phyloP scores from a whole-genome alignment of 2,888 invertebrate genomes.

The Criorhina ranunculi region DNA sequence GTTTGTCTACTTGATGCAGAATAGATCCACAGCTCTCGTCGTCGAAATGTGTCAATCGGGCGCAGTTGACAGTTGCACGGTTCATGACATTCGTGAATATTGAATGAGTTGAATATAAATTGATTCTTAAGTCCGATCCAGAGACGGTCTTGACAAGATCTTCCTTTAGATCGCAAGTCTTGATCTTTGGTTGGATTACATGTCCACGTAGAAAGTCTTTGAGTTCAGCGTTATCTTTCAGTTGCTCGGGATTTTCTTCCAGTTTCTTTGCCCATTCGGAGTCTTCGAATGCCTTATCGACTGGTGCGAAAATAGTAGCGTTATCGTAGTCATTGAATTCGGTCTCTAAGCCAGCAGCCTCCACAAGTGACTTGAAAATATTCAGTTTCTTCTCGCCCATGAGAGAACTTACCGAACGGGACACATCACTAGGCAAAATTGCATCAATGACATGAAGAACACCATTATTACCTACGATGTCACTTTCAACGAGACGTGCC shows the following conservation, averaged over 20 bases:
- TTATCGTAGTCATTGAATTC: slow-evolving; percentile 86
- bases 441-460: slow-evolving; percentile 89
- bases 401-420: slow-evolving; percentile 83
- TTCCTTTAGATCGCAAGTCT: slow-evolving; percentile 87
- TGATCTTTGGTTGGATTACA: slow-evolving; percentile 86
- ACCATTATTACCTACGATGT: slow-evolving; percentile 90
- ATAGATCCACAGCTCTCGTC: slow-evolving; percentile 89
- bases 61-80: slow-evolving; percentile 89
- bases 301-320: slow-evolving; percentile 88
- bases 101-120: slow-evolving; percentile 87
- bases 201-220: slow-evolving; percentile 88
- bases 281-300: slow-evolving; percentile 87
- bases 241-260: slow-evolving; percentile 82
- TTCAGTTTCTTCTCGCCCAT: slow-evolving; percentile 87
- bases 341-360: slow-evolving; percentile 86
- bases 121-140: slow-evolving; percentile 86
- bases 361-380: slow-evolving; percentile 86
- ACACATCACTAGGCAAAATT: slow-evolving; percentile 87
- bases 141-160: slow-evolving; percentile 85
- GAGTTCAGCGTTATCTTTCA: slow-evolving; percentile 84
- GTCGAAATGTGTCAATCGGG: slow-evolving; percentile 87
- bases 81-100: slow-evolving; percentile 86
- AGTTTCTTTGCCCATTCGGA: slow-evolving; percentile 82
- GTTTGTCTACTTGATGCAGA: slow-evolving; percentile 88
- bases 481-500: slow-evolving; percentile 86